Base-by-base conservation (phyloP, 2,113 vertebrate species). In the Bungarus multicinctus region DNA sequence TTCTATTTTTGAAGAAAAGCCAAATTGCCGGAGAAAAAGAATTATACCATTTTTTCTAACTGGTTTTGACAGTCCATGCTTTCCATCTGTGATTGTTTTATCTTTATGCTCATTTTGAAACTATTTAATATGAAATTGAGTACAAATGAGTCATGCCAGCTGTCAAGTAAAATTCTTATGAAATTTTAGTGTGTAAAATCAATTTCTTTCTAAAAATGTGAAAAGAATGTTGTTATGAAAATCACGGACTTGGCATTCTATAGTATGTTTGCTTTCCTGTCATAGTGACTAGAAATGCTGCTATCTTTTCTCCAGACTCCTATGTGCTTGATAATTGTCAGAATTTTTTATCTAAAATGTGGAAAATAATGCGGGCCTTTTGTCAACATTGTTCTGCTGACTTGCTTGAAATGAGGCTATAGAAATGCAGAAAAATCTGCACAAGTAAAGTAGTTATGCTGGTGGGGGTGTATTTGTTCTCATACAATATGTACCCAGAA, bases 1-100 rank as follows among this genome's bases (percentile, higher is more conserved):
- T 95, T 91, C 39, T 85, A 5, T 89, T 95, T 58, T 87, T 93
- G 43, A 94, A 89, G 94, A 95, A 92, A 53, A 34, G 27, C 89
- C 30, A 90, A 90, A 92, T 90, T 86, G 47, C 16, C 47, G 90
- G 52, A 30, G 27, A 89, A 9, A 1, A 27, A 58, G 27, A 22
- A 20, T 45, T 74, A 3, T 53, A 92, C 43, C 50, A 9, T 30
- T 93, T 94, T 92, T 90, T 50, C 16, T 20, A 12, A 22, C 0
- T 4, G 60, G 1, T 55, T 18, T 8, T 16, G 85, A 74, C 69
- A 23, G 47, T 23, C 89, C 45, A 0, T 93, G 3, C 53, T 22
- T 53, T 20, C 60, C 90, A 2, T 94, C 94, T 81, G 45, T 3
- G 1, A 93, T 96, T 93, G 14, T 81, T 45, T 43, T 60, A 43